These are phyloP conservation scores for Acleris emargana DNA, from an alignment of 2,888 invertebrate species.

Conservation along the genomic window DNA sequence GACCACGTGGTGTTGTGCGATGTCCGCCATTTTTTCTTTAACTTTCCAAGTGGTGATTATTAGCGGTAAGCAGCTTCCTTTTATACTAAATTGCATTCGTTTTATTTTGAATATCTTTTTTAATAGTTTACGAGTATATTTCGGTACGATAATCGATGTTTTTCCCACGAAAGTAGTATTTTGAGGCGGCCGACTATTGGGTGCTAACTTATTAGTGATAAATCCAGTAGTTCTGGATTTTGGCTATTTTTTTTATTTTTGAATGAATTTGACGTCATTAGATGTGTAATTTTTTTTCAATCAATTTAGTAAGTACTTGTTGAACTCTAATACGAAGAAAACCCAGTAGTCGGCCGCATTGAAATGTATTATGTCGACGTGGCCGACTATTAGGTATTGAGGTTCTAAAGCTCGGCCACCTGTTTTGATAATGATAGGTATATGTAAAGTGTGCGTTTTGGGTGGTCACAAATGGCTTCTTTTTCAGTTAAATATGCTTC, in stretches of 20 bases:
- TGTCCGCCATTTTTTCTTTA: not conserved
- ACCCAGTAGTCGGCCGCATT: not conserved
- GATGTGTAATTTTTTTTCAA: not conserved
- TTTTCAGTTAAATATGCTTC: constrained; percentile 5
- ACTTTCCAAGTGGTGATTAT: not conserved
- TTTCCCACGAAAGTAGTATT: not conserved
- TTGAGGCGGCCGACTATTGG: not conserved
- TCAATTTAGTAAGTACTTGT: not conserved
- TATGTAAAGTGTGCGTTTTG: not conserved
- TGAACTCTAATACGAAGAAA: not conserved
- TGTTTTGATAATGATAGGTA: constrained; percentile 3
- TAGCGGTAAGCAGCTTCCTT: not conserved
- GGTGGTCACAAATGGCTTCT: not conserved
- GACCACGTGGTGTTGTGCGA: not conserved
- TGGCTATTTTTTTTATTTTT: not conserved
- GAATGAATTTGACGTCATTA: not conserved
- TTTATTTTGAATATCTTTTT: not conserved
- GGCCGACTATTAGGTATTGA: constrained; percentile 2
- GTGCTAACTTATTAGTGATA: not conserved
- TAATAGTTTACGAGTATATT: not conserved
- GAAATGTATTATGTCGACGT: not conserved
- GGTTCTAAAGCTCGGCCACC: constrained; percentile 3
- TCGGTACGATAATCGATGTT: not conserved
- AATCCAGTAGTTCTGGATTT: constrained; percentile 1
- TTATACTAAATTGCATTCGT: not conserved